Percentiles rank a stretch among this genome's conserved stretches.
These are phyloP conservation scores for Ophiothrix spiculata DNA, from an alignment of 35 echinoderm and acorn worm genomes.

Conservation along the genomic window DNA sequence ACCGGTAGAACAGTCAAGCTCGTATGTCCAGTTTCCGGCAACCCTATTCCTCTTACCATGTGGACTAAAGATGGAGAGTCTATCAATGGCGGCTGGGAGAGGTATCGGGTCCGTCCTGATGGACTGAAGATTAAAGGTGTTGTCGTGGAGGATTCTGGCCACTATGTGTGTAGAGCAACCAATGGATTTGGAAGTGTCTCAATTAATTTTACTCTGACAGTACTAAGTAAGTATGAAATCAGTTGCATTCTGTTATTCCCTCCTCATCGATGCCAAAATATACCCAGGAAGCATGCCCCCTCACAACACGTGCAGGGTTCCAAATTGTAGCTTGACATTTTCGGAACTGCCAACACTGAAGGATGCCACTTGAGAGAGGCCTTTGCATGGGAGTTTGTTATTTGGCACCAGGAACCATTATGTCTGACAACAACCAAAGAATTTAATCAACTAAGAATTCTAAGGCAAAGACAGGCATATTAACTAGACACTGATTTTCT, in stretches of 20 bases:
- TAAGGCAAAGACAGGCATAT: too few species aligned
- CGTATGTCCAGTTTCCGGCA: slow-evolving; percentile 53
- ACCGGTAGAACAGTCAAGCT: slow-evolving; percentile 69
- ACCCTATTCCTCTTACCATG: slow-evolving; percentile 81
- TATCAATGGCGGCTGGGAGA: slow-evolving; percentile 75
- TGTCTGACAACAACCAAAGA: too few species aligned
- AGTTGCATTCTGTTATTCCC: not conserved
- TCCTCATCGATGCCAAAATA: not conserved
- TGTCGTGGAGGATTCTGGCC: slow-evolving; percentile 66
- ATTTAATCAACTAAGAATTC: too few species aligned
- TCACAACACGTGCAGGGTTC: too few species aligned
- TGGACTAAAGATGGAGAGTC: slow-evolving; percentile 86
- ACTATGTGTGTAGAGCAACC: slow-evolving; percentile 72
- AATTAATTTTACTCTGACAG: slow-evolving; percentile 76
- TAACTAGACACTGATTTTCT: too few species aligned
- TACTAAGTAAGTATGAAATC: slow-evolving; percentile 59
- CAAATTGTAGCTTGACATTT: too few species aligned
- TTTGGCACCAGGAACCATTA: too few species aligned
- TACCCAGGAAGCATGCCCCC: not conserved
- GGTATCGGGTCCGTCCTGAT: slow-evolving; percentile 50
- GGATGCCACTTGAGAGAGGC: too few species aligned
- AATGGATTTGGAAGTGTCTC: slow-evolving; percentile 92
- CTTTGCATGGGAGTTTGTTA: too few species aligned
- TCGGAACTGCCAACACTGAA: too few species aligned
- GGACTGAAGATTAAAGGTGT: slow-evolving; percentile 60